Evolutionary conservation across 2,888 invertebrate species (phyloP).

Genomic region (Ceratothoa steindachneri): DNA sequence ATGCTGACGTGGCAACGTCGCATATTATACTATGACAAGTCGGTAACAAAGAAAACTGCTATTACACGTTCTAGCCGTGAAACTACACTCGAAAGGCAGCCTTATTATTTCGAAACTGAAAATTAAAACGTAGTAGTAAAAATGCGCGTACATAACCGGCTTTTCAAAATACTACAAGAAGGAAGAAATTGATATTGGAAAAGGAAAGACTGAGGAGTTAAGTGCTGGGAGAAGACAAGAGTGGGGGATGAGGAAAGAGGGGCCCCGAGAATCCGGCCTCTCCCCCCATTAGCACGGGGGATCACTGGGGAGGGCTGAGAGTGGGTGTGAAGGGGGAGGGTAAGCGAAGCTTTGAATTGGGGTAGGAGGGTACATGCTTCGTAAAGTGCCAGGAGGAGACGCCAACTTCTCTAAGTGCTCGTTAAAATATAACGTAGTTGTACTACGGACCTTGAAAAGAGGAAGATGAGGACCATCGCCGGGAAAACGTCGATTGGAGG

Average conservation of each 20-base stretch:
- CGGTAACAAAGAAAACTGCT: conserved; percentile 25
- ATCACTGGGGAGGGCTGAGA: not conserved
- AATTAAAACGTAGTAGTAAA: not conserved
- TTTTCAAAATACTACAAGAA: not conserved
- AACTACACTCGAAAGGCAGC: not conserved
- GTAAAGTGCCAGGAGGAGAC: not conserved
- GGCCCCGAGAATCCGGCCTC: conserved; percentile 5
- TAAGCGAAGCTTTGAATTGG: conserved; percentile 10
- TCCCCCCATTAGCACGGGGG: conserved; percentile 13
- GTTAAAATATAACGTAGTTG: too few relatives aligned
- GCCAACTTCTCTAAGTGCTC: not conserved
- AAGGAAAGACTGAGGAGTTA: not conserved
- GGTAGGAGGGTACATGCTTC: conserved; percentile 1
- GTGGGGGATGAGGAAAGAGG: conserved; percentile 18
- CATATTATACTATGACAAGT: conserved; percentile 43
- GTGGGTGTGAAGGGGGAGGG: conserved; percentile 14
- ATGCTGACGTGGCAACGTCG: conserved; percentile 38
- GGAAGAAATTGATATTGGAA: not conserved
- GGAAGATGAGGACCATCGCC: too few relatives aligned
- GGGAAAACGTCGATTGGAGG: too few relatives aligned
- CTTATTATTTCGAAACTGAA: not conserved
- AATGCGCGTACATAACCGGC: not conserved
- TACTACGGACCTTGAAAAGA: too few relatives aligned
- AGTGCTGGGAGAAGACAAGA: conserved; percentile 6
- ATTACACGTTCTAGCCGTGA: not conserved